Base-by-base conservation (phyloP, 2,888 invertebrate genomes). In the Perdita meconis region DNA sequence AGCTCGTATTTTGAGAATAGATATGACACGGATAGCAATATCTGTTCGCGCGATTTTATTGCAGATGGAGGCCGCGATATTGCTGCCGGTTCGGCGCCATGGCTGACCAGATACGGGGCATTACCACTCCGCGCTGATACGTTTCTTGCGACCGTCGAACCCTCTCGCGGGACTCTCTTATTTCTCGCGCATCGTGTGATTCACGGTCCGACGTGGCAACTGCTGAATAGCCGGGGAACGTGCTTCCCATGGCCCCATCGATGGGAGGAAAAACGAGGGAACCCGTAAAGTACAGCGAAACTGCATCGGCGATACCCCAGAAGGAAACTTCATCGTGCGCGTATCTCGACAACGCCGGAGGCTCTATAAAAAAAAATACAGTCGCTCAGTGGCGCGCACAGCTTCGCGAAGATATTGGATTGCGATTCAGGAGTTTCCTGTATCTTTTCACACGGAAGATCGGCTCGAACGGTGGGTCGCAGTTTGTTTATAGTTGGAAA, bases 31-130 rank as follows among this genome's bases (percentile, higher is more conserved):
- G 40, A n/a, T 44, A 13, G 56, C 68, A 73, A 73, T 66, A 67
- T 78, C 73, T 51, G 68, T 53, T 44, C 61, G 30, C 12, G 12
- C 53, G 55, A 73, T 73, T 73, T 80, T 80, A 80, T 80, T 63
- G 69, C 57, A 50, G 67, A 69, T 59, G 36, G 59, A 57, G 66
- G 53, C 60, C 36, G 16, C 16, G 73, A 78, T 80, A 80, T 78
- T 80, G 74, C 69, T 55, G 57, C 30, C 34, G 22, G 0, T 59
- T 38, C 34, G 22, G 0, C 55, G 59, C 40, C 44, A 67, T 63
- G 60, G 64, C 64, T 67, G 74, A 56, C 78, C 78, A 69, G 66
- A 56, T 40, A 67, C 59, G 63, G 44, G 16, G 47, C 60, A 68
- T 78, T 79, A 79, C 72, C 78, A 64, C 78, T 65, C 40, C 55